These are phyloP conservation scores for Bhutanitis thaidina DNA, from an alignment of 2,888 invertebrate genomes.

Conservation along the genomic window DNA sequence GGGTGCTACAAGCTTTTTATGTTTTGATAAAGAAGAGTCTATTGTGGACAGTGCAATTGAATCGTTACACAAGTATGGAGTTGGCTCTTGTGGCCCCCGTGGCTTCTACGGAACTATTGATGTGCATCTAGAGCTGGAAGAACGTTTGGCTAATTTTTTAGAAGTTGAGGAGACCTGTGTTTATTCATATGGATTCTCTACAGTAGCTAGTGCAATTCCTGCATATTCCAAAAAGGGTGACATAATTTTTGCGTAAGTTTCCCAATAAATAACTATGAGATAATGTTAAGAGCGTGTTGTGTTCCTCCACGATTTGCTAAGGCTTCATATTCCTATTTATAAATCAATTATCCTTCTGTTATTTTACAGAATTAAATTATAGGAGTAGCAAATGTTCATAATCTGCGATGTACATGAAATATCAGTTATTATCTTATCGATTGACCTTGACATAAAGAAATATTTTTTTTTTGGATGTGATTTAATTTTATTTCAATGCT, in stretches of 20 bases:
- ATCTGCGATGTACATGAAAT: no score
- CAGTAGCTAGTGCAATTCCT: constrained; percentile 96
- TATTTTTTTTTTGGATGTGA: no score
- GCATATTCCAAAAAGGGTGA: constrained; percentile 96
- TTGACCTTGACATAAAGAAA: no score
- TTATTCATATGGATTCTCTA: constrained; percentile 97
- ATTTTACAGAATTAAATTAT: no score
- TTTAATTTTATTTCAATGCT: no score
- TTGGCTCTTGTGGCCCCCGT: constrained; percentile 97
- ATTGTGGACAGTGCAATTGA: constrained; percentile 88
- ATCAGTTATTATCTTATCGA: no score
- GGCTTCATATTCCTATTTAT: no score
- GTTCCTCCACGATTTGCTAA: no score
- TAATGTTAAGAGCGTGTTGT: background rate
- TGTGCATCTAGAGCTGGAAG: constrained; percentile 93
- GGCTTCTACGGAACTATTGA: constrained; percentile 98
- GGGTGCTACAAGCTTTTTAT: constrained; percentile 68
- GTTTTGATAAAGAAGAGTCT: constrained; percentile 81
- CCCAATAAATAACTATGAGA: constrained; percentile 3
- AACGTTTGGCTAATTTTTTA: constrained; percentile 90
- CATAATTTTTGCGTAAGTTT: constrained; percentile 90
- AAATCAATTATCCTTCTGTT: no score
- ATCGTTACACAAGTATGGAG: constrained; percentile 93
- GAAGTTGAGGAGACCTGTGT: constrained; percentile 94
- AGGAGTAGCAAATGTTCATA: no score